Conservation (phyloP, 1,140 invertebrate genomes). For the Scylla paramamosain region DNA sequence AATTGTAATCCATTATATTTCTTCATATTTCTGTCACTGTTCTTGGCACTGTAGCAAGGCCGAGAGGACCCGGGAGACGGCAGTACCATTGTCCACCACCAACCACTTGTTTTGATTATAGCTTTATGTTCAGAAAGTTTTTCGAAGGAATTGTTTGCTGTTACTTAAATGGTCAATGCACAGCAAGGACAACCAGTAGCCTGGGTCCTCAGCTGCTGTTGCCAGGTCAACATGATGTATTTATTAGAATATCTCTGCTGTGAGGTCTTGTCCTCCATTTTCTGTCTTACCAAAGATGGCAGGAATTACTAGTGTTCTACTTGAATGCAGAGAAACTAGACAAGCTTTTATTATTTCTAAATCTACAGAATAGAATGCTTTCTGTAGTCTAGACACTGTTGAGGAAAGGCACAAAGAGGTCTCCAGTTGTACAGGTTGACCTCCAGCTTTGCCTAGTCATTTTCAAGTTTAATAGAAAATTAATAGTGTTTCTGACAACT, state of each 20-base stretch:
- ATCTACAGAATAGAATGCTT: conserved; percentile 43
- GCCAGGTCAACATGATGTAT: conserved; percentile 40
- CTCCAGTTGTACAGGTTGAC: background rate
- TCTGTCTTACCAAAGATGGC: conserved; percentile 74
- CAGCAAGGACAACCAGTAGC: background rate
- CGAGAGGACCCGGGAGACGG: background rate
- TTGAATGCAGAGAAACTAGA: conserved; percentile 46
- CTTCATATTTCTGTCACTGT: conserved; percentile 18
- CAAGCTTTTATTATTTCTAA: conserved; percentile 59
- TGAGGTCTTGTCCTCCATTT: conserved; percentile 43
- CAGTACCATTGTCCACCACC: background rate
- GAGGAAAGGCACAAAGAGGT: conserved; percentile 42
- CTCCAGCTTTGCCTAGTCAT: conserved; percentile 56
- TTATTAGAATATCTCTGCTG: conserved; percentile 48
- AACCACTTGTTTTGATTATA: background rate
- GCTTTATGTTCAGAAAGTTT: background rate
- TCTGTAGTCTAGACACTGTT: conserved; percentile 46
- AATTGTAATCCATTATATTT: conserved; percentile 10
- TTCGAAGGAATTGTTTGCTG: background rate
- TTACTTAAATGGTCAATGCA: background rate
- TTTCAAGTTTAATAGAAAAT: conserved; percentile 49
- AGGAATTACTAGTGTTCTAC: conserved; percentile 53
- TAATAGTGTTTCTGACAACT: conserved; percentile 54
- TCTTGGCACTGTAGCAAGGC: background rate
- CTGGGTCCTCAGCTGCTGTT: background rate